A percentile compares a stretch with the other conserved stretches of the same genome.
Evolutionary conservation across 2,113 vertebrate species (phyloP).

Genomic region (Plecturocebus donacophilus): DNA sequence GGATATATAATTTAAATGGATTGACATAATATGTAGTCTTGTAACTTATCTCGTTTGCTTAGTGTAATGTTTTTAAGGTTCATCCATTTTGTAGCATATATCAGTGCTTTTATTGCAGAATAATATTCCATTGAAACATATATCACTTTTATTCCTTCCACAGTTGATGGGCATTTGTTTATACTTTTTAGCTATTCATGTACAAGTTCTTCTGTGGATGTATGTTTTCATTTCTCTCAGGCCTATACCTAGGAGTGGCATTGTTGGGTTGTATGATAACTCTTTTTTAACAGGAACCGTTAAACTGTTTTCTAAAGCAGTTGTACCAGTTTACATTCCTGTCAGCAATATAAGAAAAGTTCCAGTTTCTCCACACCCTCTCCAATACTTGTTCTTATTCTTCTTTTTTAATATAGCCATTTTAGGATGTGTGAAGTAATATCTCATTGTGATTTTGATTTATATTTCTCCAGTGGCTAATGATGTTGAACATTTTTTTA

Average conservation of each 20-base stretch:
- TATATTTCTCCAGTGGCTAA: background rate
- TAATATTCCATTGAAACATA: background rate
- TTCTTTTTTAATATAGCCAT: background rate
- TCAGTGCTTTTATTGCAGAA: constrained; percentile 1
- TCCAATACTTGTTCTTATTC: background rate
- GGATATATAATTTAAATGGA: background rate
- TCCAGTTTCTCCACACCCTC: background rate
- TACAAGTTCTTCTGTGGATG: background rate
- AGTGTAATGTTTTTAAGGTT: background rate
- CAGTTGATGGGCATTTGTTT: background rate
- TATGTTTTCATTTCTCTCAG: background rate
- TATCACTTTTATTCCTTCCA: background rate
- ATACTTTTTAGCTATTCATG: background rate
- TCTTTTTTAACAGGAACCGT: background rate
- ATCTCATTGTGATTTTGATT: background rate
- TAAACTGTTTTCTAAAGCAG: background rate
- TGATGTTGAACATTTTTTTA: constrained; percentile 3
- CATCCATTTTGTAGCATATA: background rate
- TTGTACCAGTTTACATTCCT: background rate
- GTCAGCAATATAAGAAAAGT: background rate
- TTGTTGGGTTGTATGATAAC: background rate
- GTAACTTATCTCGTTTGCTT: background rate
- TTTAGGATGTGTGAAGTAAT: background rate
- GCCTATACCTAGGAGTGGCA: background rate
- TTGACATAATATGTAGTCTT: background rate